Conservation (phyloP, 2,888 invertebrate genomes). For the Aphodius granarius region DNA sequence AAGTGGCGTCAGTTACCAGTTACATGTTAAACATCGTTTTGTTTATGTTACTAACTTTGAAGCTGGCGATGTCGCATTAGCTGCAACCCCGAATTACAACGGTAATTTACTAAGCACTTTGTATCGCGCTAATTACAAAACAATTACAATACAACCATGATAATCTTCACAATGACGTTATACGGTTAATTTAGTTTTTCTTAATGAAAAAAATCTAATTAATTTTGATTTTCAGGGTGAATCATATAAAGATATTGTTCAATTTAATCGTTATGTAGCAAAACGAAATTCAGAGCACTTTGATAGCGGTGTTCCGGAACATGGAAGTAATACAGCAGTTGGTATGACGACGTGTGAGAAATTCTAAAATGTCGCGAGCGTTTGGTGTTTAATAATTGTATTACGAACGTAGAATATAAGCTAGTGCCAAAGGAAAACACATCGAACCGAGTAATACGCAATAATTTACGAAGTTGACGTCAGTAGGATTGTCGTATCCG, state of each 20-base stretch:
- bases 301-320: not conserved
- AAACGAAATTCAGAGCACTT: not conserved
- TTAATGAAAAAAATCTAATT: no score
- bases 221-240: no score
- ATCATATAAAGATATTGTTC: no score
- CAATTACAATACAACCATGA: not conserved
- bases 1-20: not conserved
- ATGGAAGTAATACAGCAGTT: not conserved
- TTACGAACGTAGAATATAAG: not conserved
- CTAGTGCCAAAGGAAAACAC: not conserved
- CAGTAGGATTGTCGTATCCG: not conserved
- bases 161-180: no score
- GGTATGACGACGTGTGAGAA: not conserved
- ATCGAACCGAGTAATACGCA: not conserved
- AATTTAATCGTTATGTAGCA: no score
- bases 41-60: constrained; percentile 5
- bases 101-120: not conserved
- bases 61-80: not conserved
- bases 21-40: constrained; percentile 13
- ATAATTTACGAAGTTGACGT: not conserved
- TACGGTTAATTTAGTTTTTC: no score
- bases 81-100: not conserved
- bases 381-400: not conserved
- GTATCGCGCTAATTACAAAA: not conserved
- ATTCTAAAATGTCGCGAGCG: not conserved